phyloP scores from a whole-genome alignment of 2,113 vertebrate species.

The Megaceryle torquata region DNA sequence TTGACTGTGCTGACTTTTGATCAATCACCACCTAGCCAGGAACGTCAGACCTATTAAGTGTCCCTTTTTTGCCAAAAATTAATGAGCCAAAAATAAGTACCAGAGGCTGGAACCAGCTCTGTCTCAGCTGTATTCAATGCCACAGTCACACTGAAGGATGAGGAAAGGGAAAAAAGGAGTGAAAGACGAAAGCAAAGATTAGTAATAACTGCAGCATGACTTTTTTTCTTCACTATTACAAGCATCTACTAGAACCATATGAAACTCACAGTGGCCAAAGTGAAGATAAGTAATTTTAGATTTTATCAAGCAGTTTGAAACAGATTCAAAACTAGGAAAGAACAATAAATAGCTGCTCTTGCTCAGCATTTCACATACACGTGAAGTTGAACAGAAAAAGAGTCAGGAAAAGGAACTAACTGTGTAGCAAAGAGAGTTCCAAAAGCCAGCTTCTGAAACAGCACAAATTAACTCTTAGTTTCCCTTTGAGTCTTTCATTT shows the following conservation, averaged over 20 bases:
- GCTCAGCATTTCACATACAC: background rate
- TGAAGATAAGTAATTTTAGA: background rate
- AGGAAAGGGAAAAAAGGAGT: background rate
- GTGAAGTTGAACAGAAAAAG: background rate
- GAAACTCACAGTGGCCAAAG: background rate
- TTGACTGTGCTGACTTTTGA: conserved; percentile 34
- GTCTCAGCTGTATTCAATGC: background rate
- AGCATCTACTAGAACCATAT: background rate
- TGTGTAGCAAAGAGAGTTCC: background rate
- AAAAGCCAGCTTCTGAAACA: background rate
- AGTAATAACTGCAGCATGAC: background rate
- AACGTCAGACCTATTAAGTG: conserved; percentile 11
- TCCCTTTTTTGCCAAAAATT: conserved; percentile 32
- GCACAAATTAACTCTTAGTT: background rate
- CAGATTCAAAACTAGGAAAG: background rate
- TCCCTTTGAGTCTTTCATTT: background rate
- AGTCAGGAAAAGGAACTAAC: background rate
- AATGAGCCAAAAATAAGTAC: conserved; percentile 39
- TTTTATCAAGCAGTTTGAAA: background rate
- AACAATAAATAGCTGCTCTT: background rate
- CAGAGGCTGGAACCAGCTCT: conserved; percentile 11
- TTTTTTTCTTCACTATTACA: background rate
- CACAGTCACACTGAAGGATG: background rate
- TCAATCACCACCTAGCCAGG: conserved; percentile 15
- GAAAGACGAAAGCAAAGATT: background rate